These are phyloP conservation scores for Solea solea DNA, from an alignment of 2,113 vertebrate species.

Conservation along the genomic window DNA sequence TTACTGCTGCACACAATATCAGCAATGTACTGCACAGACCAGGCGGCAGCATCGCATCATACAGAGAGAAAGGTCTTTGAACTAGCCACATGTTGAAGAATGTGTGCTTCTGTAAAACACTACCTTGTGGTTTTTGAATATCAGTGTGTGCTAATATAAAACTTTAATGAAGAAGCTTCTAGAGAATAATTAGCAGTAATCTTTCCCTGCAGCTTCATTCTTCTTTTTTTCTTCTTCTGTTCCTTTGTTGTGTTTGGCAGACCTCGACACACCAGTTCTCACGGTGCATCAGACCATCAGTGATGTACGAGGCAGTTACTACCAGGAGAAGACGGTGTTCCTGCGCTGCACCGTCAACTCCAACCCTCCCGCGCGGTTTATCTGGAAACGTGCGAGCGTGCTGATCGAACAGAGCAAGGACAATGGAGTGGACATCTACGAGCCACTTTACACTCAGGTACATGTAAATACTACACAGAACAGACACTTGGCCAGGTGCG, in stretches of 20 bases:
- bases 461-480: background rate
- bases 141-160: background rate
- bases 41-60: background rate
- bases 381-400: slow-evolving; percentile 92
- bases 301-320: slow-evolving; percentile 95
- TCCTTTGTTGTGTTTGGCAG: slow-evolving; percentile 71
- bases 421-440: slow-evolving; percentile 97
- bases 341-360: slow-evolving; percentile 98
- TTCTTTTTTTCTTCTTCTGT: slow-evolving; percentile 21
- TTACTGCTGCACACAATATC: slow-evolving; percentile 11
- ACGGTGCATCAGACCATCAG: slow-evolving; percentile 98
- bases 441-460: slow-evolving; percentile 97
- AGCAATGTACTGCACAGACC: slow-evolving; percentile 7
- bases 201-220: background rate
- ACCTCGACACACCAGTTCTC: slow-evolving; percentile 92
- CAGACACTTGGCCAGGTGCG: slow-evolving; percentile 3
- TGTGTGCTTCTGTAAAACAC: background rate
- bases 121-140: background rate
- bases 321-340: slow-evolving; percentile 98
- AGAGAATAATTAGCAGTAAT: too few species aligned
- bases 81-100: background rate
- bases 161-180: slow-evolving; percentile 1
- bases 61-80: slow-evolving; percentile 2
- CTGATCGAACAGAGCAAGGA: slow-evolving; percentile 95
- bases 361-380: slow-evolving; percentile 96